Conservation (phyloP, 2,888 invertebrate genomes). For the Troglohyphantes excavatus region DNA sequence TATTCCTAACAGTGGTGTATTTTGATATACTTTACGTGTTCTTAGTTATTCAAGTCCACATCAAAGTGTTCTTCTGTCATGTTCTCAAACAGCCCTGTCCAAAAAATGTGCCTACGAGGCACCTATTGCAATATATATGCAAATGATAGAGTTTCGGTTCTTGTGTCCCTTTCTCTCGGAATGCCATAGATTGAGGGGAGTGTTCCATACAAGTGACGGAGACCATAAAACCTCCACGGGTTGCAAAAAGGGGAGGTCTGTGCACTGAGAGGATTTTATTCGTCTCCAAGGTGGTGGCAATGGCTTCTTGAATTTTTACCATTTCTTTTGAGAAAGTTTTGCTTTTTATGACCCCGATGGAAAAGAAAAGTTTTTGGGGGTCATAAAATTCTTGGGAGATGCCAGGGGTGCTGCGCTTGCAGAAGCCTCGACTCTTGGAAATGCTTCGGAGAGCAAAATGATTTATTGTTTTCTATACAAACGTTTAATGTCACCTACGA, state of each 20-base stretch:
- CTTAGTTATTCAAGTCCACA: too few species aligned
- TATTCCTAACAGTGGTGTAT: too few species aligned
- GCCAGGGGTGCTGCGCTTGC: conserved; percentile 53
- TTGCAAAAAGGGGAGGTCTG: conserved; percentile 49
- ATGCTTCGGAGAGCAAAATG: conserved; percentile 44
- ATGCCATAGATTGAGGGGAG: conserved; percentile 40
- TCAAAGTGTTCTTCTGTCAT: too few species aligned
- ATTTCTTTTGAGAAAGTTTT: conserved; percentile 73
- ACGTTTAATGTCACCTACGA: conserved; percentile 45
- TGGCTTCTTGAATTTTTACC: conserved; percentile 72
- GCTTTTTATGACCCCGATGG: conserved; percentile 68
- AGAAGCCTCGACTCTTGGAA: conserved; percentile 46
- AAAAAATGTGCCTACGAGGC: too few species aligned
- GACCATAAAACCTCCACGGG: conserved; percentile 60
- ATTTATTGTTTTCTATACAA: conserved; percentile 71
- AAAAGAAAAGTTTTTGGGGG: conserved; percentile 62
- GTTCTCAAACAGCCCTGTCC: too few species aligned
- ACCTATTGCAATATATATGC: too few species aligned
- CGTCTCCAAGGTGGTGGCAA: conserved; percentile 76
- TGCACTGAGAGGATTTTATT: conserved; percentile 69
- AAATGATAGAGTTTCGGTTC: neutral
- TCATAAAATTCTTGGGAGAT: conserved; percentile 71
- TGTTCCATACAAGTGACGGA: conserved; percentile 57
- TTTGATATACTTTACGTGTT: too few species aligned
- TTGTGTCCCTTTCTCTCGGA: conserved; percentile 30